Percentiles rank a stretch among this genome's conserved stretches.
Evolutionary conservation across 2,113 vertebrate species (phyloP).

Genomic region (Megaleporinus macrocephalus): DNA sequence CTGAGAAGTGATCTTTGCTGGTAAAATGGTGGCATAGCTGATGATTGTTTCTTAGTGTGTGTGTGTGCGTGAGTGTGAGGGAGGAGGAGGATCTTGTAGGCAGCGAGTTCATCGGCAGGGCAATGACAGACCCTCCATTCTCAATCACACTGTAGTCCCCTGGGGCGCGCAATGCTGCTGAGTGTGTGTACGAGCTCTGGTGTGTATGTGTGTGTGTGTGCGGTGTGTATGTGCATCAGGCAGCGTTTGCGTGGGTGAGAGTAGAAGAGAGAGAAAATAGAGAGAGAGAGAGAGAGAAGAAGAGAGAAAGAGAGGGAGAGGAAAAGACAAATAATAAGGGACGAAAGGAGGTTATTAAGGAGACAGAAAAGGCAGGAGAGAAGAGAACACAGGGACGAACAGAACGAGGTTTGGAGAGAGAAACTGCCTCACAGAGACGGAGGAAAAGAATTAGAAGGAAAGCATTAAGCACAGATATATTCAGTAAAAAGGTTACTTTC

Average conservation of each 20-base stretch:
- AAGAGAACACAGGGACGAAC: background rate
- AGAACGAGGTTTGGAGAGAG: background rate
- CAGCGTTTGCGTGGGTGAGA: slow-evolving; percentile 39
- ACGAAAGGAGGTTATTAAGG: too few species aligned
- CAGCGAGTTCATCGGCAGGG: slow-evolving; percentile 54
- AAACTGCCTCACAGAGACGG: slow-evolving; percentile 24
- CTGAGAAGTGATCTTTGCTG: background rate
- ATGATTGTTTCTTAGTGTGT: slow-evolving; percentile 33
- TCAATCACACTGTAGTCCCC: slow-evolving; percentile 55
- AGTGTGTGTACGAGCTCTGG: slow-evolving; percentile 1
- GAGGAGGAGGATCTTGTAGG: slow-evolving; percentile 43
- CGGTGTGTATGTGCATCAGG: slow-evolving; percentile 2
- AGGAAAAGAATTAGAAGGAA: slow-evolving; percentile 2
- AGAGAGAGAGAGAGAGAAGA: slow-evolving; percentile 39
- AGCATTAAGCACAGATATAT: slow-evolving; percentile 29
- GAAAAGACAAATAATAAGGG: too few species aligned
- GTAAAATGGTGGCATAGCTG: slow-evolving; percentile 33
- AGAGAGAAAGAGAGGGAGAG: slow-evolving; percentile 4
- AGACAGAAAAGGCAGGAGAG: background rate
- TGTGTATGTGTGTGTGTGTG: slow-evolving; percentile 1
- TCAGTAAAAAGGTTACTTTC: slow-evolving; percentile 7
- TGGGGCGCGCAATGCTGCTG: slow-evolving; percentile 41
- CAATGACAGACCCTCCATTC: slow-evolving; percentile 56
- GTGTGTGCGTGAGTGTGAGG: slow-evolving; percentile 26
- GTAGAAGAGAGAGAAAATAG: slow-evolving; percentile 31